Percentiles rank a stretch among this genome's conserved stretches.
phyloP scores from a whole-genome alignment of 2,113 vertebrate genomes.

The Nanger granti region DNA sequence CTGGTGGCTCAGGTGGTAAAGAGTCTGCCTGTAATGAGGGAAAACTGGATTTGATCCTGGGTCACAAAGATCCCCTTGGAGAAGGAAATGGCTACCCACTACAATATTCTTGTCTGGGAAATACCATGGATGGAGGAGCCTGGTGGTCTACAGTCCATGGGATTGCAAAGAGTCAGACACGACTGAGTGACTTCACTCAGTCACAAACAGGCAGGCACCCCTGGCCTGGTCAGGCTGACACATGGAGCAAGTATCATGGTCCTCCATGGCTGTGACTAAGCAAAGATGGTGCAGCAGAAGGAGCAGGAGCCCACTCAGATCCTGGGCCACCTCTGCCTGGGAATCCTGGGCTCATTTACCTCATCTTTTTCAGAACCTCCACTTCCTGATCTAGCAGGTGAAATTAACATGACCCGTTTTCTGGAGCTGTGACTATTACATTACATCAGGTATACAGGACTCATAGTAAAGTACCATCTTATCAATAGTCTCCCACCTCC shows the following conservation, averaged over 20 bases:
- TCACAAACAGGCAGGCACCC: not conserved
- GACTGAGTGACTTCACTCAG: not conserved
- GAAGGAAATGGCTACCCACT: not conserved
- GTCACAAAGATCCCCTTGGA: not conserved
- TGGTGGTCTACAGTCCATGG: not conserved
- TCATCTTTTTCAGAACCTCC: not conserved
- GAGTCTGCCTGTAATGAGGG: not conserved
- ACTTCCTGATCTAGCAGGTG: not conserved
- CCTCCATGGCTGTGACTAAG: not conserved
- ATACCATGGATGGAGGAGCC: not conserved
- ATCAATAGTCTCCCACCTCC: not conserved
- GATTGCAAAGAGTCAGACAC: not conserved
- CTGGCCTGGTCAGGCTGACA: not conserved
- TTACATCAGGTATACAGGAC: not conserved
- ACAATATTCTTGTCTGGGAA: not conserved
- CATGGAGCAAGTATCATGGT: not conserved
- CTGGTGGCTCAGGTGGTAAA: not conserved
- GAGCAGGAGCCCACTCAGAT: fast-evolving
- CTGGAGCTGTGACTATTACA: not conserved
- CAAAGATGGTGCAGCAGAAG: not conserved
- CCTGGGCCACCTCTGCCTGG: not conserved
- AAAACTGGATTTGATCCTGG: not conserved
- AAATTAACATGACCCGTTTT: not conserved
- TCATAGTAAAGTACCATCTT: not conserved
- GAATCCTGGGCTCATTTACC: not conserved